Evolutionary conservation across 2,797 vertebrate species (phyloP).

Genomic region (Sebastes jordani): DNA sequence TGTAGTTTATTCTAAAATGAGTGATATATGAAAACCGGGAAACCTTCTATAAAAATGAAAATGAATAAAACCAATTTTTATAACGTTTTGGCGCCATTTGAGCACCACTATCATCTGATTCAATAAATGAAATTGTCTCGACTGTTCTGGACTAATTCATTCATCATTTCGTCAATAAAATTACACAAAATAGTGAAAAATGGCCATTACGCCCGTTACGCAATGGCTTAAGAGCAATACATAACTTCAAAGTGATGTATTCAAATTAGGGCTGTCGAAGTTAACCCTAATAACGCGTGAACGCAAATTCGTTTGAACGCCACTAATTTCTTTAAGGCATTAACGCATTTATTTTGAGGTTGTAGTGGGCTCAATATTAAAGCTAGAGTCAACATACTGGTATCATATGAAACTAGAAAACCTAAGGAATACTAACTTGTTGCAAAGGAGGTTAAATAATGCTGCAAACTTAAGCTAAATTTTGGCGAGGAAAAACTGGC

Average conservation of each 20-base stretch:
- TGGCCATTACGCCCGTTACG: background rate
- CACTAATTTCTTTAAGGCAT: too few relatives aligned
- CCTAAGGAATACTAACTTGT: too few relatives aligned
- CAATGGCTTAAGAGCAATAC: background rate
- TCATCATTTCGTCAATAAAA: background rate
- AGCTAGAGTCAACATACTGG: too few relatives aligned
- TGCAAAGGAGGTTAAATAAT: too few relatives aligned
- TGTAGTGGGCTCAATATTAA: too few relatives aligned
- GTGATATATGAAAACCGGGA: background rate
- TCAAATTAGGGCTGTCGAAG: background rate
- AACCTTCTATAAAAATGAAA: background rate
- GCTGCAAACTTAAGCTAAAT: too few relatives aligned
- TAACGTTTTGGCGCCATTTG: background rate
- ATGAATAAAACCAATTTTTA: background rate
- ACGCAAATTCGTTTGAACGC: too few relatives aligned
- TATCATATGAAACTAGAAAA: too few relatives aligned
- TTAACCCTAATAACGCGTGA: too few relatives aligned
- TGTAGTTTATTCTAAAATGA: too few relatives aligned
- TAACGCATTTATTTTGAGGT: accelerated
- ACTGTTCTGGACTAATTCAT: background rate
- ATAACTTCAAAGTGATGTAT: background rate
- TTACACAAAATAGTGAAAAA: background rate
- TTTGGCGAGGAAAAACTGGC: too few relatives aligned
- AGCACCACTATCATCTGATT: background rate
- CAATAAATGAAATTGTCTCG: background rate